These are phyloP conservation scores for Acheta domesticus DNA, from an alignment of 2,888 invertebrate genomes.

Conservation along the genomic window DNA sequence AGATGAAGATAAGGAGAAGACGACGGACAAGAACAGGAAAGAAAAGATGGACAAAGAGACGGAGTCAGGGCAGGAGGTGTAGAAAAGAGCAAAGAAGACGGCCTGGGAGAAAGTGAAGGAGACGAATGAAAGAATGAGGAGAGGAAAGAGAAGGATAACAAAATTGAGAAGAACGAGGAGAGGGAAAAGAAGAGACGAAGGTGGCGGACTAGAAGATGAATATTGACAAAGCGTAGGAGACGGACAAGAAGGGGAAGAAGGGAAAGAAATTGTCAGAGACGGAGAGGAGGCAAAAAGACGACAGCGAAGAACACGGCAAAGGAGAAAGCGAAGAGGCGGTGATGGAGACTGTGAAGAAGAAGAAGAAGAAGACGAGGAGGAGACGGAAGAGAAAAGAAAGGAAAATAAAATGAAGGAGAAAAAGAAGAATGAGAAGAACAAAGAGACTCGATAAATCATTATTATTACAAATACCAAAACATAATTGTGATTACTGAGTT, in stretches of 20 bases:
- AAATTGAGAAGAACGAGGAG: not conserved
- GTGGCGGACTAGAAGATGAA: conserved; percentile 22
- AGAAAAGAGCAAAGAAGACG: conserved; percentile 27
- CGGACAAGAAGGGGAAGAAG: conserved; percentile 30
- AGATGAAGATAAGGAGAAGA: too few relatives aligned
- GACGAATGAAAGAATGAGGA: not conserved
- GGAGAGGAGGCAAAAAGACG: not conserved
- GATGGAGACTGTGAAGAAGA: conserved; percentile 36
- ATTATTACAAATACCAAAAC: too few relatives aligned
- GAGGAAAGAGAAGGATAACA: too few relatives aligned
- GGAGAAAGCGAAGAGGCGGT: conserved; percentile 38
- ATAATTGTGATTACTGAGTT: too few relatives aligned
- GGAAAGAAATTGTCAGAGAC: conserved; percentile 23
- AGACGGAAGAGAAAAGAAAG: too few relatives aligned
- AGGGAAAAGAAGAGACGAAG: not conserved
- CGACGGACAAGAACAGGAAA: not conserved
- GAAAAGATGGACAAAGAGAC: conserved; percentile 33
- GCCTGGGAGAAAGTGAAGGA: conserved; percentile 25
- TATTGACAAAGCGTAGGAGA: not conserved
- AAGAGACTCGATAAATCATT: too few relatives aligned
- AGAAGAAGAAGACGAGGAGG: not conserved
- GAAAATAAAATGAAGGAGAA: too few relatives aligned
- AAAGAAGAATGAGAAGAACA: too few relatives aligned
- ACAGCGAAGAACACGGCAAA: conserved; percentile 33
- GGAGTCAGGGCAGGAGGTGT: conserved; percentile 20